A percentile compares a stretch with the other conserved stretches of the same genome.
These are phyloP conservation scores for Phymastichus coffea DNA, from an alignment of 1,140 invertebrate species.

Conservation along the genomic window DNA sequence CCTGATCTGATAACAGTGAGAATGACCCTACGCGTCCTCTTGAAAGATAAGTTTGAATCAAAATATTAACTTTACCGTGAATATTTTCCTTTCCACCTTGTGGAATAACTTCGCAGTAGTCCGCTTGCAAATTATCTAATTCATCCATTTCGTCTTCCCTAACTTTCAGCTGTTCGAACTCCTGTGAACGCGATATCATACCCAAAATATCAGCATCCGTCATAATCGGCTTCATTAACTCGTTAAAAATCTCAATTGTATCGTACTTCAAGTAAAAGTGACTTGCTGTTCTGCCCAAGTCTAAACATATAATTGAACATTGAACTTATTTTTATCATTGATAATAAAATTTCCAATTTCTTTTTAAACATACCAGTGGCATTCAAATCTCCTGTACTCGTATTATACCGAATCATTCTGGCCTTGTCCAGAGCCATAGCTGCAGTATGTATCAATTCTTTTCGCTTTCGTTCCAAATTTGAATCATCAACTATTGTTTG, in stretches of 20 bases:
- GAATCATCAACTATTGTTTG: constrained; percentile 75
- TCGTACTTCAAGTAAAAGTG: constrained; percentile 98
- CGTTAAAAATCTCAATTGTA: constrained; percentile 90
- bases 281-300: constrained; percentile 93
- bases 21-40: constrained; percentile 78
- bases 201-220: constrained; percentile 82
- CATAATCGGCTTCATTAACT: constrained; percentile 77
- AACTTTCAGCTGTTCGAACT: constrained; percentile 96
- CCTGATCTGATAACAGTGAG: constrained; percentile 89
- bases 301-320: constrained; percentile 57
- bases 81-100: constrained; percentile 84
- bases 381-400: constrained; percentile 77
- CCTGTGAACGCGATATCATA: constrained; percentile 87
- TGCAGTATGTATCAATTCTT: constrained; percentile 75
- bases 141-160: constrained; percentile 94
- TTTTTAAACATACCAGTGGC: constrained; percentile 63
- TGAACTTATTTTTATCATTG: constrained; percentile 22
- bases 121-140: constrained; percentile 71
- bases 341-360: not conserved
- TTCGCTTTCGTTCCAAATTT: constrained; percentile 69
- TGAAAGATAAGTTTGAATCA: constrained; percentile 91
- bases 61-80: constrained; percentile 95
- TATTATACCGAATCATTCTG: constrained; percentile 91
- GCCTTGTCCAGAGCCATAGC: constrained; percentile 88
- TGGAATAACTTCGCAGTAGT: constrained; percentile 75